Evolutionary conservation across 2,888 invertebrate genomes (phyloP).

Genomic region (Pachliopta kotzebuea): DNA sequence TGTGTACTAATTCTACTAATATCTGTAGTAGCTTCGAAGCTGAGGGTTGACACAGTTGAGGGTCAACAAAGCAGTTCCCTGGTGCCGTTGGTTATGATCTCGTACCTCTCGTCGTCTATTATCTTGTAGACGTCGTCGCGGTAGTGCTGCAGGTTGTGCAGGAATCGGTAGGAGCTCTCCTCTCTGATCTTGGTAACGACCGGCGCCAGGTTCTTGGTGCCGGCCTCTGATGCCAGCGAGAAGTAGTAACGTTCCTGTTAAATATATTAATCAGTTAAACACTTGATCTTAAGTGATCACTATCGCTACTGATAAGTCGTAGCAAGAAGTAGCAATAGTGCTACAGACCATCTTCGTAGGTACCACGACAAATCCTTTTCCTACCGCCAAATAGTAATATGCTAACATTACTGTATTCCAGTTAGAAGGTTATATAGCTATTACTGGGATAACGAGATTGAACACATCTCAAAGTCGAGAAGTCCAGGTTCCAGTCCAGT

Average conservation of each 20-base stretch:
- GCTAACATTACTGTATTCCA: too few species aligned
- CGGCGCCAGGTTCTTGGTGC: conserved; percentile 81
- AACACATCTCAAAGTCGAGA: too few species aligned
- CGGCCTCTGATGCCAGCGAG: conserved; percentile 82
- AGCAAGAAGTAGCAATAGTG: too few species aligned
- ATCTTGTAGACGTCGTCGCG: conserved; percentile 84
- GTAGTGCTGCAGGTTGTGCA: conserved; percentile 84
- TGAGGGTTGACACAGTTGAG: conserved; percentile 23
- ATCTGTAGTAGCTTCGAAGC: not conserved
- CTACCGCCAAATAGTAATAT: too few species aligned
- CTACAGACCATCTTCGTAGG: too few species aligned
- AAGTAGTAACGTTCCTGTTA: conserved; percentile 85
- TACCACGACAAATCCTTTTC: too few species aligned
- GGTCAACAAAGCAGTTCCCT: conserved; percentile 70
- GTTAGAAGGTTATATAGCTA: too few species aligned
- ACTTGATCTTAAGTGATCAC: too few species aligned
- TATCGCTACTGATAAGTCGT: too few species aligned
- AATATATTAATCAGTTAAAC: not conserved
- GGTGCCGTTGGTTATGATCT: conserved; percentile 68
- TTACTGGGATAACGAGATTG: too few species aligned
- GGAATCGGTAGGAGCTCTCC: conserved; percentile 81
- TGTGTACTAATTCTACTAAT: not conserved
- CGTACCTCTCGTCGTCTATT: conserved; percentile 83
- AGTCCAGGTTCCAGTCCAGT: too few species aligned
- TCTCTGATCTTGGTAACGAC: conserved; percentile 86